phyloP scores from a whole-genome alignment of 92 coral and sea anemone genomes.

The Phenganax marumi region DNA sequence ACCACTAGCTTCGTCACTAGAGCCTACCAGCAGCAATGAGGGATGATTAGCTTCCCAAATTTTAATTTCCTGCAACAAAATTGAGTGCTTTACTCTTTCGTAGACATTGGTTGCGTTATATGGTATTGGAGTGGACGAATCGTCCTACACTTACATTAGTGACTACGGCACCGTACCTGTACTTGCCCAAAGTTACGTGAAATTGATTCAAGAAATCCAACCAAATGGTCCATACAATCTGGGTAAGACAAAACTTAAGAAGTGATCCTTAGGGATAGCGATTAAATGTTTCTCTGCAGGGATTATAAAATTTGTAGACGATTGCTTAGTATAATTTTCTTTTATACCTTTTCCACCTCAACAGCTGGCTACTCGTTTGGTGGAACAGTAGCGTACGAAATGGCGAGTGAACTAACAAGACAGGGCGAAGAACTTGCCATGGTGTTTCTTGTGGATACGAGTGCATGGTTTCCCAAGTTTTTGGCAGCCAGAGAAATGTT shows the following conservation, averaged over 20 bases:
- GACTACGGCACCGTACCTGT: constrained; percentile 57
- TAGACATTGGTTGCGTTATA: constrained; percentile 57
- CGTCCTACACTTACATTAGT: constrained; percentile 38
- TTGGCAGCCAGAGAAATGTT: background rate
- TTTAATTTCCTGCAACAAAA: too few species aligned
- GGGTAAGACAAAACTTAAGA: background rate
- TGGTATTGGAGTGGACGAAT: constrained; percentile 60
- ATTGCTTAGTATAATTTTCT: too few species aligned
- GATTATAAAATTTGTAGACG: too few species aligned
- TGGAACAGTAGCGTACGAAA: constrained; percentile 69
- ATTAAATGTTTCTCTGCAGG: too few species aligned
- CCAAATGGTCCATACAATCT: constrained; percentile 59
- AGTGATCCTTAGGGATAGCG: too few species aligned
- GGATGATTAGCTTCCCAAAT: too few species aligned
- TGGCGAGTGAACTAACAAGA: constrained; percentile 67
- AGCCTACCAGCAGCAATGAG: too few species aligned
- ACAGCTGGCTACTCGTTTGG: constrained; percentile 65
- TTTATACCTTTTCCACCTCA: too few species aligned
- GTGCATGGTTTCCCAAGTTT: constrained; percentile 61
- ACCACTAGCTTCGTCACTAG: too few species aligned
- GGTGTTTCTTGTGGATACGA: constrained; percentile 78
- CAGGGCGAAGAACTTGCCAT: constrained; percentile 62
- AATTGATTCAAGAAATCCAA: constrained; percentile 51
- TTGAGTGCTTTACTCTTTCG: too few species aligned
- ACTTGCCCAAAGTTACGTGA: constrained; percentile 53